phyloP scores from a whole-genome alignment of 2,113 vertebrate species.

The Loxodonta africana region DNA sequence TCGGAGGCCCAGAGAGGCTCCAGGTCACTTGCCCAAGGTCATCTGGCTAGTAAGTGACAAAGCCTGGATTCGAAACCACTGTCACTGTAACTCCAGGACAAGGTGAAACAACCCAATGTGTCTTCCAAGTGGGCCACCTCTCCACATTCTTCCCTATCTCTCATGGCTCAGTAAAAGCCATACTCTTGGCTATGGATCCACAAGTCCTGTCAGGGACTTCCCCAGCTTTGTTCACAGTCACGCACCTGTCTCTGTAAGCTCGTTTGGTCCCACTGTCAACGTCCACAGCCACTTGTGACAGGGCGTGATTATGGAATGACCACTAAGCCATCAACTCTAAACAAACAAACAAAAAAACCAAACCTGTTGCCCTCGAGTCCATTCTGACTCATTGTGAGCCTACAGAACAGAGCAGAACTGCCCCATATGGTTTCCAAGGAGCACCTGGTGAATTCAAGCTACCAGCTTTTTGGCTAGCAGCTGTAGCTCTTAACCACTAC shows the following conservation, averaged over 20 bases:
- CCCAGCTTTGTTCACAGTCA: neutral
- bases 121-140: neutral
- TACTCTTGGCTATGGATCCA: conserved; percentile 1
- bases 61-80: neutral
- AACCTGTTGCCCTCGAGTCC: too few relatives aligned
- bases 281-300: neutral
- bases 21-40: neutral
- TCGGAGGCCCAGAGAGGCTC: neutral
- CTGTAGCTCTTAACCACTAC: too few relatives aligned
- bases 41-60: neutral
- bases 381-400: too few relatives aligned
- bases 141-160: neutral
- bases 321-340: neutral
- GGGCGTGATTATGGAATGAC: neutral
- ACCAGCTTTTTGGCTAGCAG: too few relatives aligned
- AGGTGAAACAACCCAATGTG: neutral
- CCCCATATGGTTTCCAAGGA: too few relatives aligned
- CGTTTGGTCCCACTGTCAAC: neutral
- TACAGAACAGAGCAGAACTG: too few relatives aligned
- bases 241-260: neutral
- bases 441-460: too few relatives aligned
- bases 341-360: too few relatives aligned
- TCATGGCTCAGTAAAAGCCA: conserved; percentile 22
- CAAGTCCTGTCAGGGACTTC: neutral
- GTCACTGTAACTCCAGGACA: neutral